Base-by-base conservation (phyloP, 2,113 vertebrate genomes). In the Caloenas nicobarica region DNA sequence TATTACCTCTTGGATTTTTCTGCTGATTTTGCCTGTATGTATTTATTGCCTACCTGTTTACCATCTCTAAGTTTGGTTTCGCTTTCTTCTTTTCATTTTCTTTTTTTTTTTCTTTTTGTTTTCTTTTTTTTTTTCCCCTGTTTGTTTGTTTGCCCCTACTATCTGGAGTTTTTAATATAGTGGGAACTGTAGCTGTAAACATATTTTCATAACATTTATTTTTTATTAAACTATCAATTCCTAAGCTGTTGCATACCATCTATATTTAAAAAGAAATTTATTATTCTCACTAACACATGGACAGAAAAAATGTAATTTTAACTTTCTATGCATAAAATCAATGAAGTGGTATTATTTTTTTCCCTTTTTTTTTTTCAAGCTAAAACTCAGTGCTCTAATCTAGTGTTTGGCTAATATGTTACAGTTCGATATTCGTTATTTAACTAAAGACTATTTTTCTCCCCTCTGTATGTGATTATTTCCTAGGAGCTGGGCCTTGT, bases 401-500 rank as follows among this genome's bases (percentile, higher is more conserved):
- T 51, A 36, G 5, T 48, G 22, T 54, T 89, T 33, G n/a, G n/a
- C 29, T 79, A 50, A 76, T 79, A 26, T 62, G 33, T 86, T 74
- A 16, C 19, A 51, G 5, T n/a, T 77, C 11, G 48, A n/a, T 31
- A 68, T 62, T 69, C 76, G 1, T 69, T 69, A 62, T 70, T 86
- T 58, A 74, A 53, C 58, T 95, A 40, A 88, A 77, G 78, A n/a
- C 9, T 18, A 1, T 61, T 83, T 82, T 85, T 77, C 33, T 78
- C 7, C 6, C 5, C 16, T 44, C n/a, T 95, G 13, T 77, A 16
- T 89, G 54, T 95, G 19, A 25, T 86, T 91, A 36, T 93, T 84
- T 91, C 81, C 48, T 97, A 99, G 99, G 98, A 99, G 92, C 97
- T 99, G 86, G 99, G 99, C 68, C 98, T 99, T 93, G 99, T 99